Percentiles rank a stretch among this genome's conserved stretches.
phyloP scores from a whole-genome alignment of 2,888 invertebrate species.

The Dynastes tityus region DNA sequence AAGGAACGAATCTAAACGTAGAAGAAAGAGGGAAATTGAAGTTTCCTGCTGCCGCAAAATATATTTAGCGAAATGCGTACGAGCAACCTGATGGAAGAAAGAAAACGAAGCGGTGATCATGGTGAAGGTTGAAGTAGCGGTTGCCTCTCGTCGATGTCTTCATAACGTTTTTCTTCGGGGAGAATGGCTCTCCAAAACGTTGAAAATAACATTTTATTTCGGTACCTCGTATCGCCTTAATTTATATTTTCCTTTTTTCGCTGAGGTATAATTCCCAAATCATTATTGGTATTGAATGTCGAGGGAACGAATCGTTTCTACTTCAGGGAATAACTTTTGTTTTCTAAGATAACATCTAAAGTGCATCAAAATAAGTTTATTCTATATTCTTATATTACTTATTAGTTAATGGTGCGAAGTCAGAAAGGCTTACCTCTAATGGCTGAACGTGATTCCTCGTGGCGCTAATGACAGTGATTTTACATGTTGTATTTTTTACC shows the following conservation, averaged over 20 bases:
- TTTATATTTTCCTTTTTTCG: not conserved
- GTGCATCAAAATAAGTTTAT: no score
- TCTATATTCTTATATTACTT: no score
- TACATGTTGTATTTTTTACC: no score
- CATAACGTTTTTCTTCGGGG: not conserved
- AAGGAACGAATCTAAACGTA: not conserved
- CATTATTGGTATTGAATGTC: conserved; percentile 1
- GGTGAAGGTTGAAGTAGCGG: not conserved
- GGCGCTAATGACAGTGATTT: no score
- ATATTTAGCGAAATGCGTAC: conserved; percentile 18
- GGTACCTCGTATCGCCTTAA: not conserved
- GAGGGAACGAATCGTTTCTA: not conserved
- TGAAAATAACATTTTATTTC: conserved; percentile 8
- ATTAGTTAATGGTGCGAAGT: no score
- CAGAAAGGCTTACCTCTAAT: no score
- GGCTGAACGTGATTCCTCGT: no score
- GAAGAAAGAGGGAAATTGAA: conserved; percentile 8
- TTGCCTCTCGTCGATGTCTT: conserved; percentile 15
- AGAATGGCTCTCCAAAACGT: not conserved
- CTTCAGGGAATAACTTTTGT: not conserved
- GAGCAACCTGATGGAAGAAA: not conserved
- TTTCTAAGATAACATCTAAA: not conserved
- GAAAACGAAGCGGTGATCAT: no score
- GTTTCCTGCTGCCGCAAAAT: not conserved
- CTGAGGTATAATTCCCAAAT: conserved; percentile 3